A percentile compares a stretch with the other conserved stretches of the same genome.
phyloP scores from a whole-genome alignment of 2,113 vertebrate genomes.

The Sylvicapra grimmia region DNA sequence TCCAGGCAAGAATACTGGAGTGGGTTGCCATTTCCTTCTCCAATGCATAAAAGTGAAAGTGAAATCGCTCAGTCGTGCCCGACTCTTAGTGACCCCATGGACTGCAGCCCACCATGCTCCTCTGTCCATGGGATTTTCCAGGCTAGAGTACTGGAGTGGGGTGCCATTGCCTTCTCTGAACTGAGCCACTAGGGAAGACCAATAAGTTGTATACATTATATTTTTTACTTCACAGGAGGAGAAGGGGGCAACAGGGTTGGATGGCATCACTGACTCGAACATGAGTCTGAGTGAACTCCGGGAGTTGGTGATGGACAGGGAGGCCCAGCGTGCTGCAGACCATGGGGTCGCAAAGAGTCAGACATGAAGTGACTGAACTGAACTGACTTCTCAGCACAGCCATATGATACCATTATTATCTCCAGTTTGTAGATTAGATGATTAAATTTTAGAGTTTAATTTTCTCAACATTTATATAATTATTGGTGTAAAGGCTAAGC shows the following conservation, averaged over 20 bases:
- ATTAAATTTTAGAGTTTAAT: slow-evolving; percentile 22
- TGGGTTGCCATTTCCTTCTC: too few species aligned
- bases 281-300: not conserved
- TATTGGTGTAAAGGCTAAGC: not conserved
- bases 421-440: not conserved
- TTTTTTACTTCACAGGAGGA: not conserved
- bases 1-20: too few species aligned
- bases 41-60: too few species aligned
- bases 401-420: not conserved
- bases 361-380: not conserved
- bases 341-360: not conserved
- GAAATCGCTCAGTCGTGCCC: too few species aligned
- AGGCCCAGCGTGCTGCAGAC: not conserved
- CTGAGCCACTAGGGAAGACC: not conserved
- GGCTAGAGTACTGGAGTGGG: too few species aligned
- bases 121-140: too few species aligned
- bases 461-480: not conserved
- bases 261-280: not conserved
- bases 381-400: not conserved
- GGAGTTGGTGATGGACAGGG: not conserved
- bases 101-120: too few species aligned
- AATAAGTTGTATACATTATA: not conserved
- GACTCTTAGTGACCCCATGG: too few species aligned
- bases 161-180: too few species aligned
- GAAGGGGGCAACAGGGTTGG: not conserved